Base-by-base conservation (phyloP, 1,140 invertebrate species). In the Sycobia sp. region DNA sequence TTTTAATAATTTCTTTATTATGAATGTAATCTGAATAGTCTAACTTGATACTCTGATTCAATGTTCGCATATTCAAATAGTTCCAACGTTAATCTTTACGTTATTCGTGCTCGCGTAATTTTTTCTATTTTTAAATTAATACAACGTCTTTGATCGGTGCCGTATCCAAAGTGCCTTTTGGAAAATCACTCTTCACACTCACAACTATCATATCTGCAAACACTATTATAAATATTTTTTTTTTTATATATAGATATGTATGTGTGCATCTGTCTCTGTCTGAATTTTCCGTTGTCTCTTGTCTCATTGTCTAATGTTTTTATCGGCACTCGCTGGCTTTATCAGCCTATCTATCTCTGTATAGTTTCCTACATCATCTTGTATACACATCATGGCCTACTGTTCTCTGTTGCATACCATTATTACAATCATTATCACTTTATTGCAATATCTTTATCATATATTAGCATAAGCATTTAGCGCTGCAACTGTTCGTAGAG, bases 281-380 rank as follows among this genome's bases (percentile, higher is more conserved):
- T 71, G 69, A 63, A 67, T 72, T 72, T 57, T 75, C 58, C 55
- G 51, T 66, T 78, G 61, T 75, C 20, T 67, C 22, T 69, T 20
- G 67, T 18, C 65, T 71, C 39, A 61, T 38, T 67, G 25, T 65
- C 13, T 67, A n/a, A 39, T 67, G 20, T 71, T 39, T 68, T 38
- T 68, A 20, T 54, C 27, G 16, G 41, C 51, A 57, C 32, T 43
- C 22, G 20, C 22, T 16, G 11, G 27, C 39, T 49, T 2, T 62
- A 23, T 7, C n/a, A 27, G 47, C n/a, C 43, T 39, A 36, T 51
- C 11, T 1, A 7, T 34, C 18, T 22, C 11, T 51, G 18, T 32
- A 32, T 4, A 32, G 5, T 49, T 38, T 61, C 27, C 46, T 47
- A 67, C 58, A 66, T 59, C 68, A 41, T 73, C 67, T 72, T 64